These are phyloP conservation scores for Pheucticus melanocephalus DNA, from an alignment of 2,113 vertebrate species.

Conservation along the genomic window DNA sequence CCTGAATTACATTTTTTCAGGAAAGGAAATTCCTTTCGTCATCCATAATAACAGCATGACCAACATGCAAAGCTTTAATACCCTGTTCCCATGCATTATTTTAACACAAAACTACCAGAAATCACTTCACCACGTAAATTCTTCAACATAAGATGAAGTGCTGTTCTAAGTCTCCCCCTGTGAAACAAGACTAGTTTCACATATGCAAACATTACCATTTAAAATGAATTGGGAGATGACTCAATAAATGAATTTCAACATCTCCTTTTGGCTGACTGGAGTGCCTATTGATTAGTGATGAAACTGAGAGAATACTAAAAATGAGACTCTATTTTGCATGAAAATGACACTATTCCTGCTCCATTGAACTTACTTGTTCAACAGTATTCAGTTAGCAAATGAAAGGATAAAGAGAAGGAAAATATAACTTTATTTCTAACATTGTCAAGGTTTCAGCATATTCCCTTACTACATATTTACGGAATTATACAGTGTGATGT, in stretches of 20 bases:
- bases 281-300: neutral
- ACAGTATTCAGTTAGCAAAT: neutral
- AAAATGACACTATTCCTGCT: neutral
- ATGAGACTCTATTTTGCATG: neutral
- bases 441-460: neutral
- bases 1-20: neutral
- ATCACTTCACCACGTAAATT: neutral
- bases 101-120: neutral
- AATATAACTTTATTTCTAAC: neutral
- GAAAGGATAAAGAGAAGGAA: neutral
- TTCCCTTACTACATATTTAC: neutral
- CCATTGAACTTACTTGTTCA: neutral
- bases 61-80: neutral
- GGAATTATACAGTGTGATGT: neutral
- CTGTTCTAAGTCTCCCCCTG: neutral
- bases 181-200: neutral
- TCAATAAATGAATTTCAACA: slow-evolving; percentile 1
- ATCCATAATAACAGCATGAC: neutral
- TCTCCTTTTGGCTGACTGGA: neutral
- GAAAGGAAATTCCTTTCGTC: neutral
- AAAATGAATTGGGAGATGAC: neutral
- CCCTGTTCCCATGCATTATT: neutral
- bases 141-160: neutral
- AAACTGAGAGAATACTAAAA: slow-evolving; percentile 4
- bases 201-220: neutral